Percentiles rank a stretch among this genome's conserved stretches.
Evolutionary conservation across 2,888 invertebrate species (phyloP).

Genomic region (Drosophila sordidula): DNA sequence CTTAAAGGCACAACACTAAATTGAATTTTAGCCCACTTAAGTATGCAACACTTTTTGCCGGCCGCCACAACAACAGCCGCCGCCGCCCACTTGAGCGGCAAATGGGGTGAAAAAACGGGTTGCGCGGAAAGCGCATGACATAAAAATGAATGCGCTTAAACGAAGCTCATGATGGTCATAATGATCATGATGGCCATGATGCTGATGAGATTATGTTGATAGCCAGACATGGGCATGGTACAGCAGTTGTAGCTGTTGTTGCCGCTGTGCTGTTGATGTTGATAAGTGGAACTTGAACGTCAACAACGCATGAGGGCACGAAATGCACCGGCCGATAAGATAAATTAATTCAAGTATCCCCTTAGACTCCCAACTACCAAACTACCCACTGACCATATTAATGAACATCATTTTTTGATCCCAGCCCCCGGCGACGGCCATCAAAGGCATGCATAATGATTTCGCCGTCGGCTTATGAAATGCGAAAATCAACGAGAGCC

Average conservation of each 20-base stretch:
- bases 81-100: slow-evolving; percentile 52
- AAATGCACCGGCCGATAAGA: slow-evolving; percentile 65
- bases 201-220: slow-evolving; percentile 42
- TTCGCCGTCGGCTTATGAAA: slow-evolving; percentile 67
- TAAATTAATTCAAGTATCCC: slow-evolving; percentile 74
- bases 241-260: slow-evolving; percentile 18
- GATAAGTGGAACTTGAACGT: slow-evolving; percentile 75
- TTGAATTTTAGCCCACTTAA: slow-evolving; percentile 58
- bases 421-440: slow-evolving; percentile 6
- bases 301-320: slow-evolving; percentile 69
- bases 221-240: slow-evolving; percentile 23
- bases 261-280: slow-evolving; percentile 45
- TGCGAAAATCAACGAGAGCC: slow-evolving; percentile 43
- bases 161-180: slow-evolving; percentile 54
- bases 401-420: slow-evolving; percentile 63
- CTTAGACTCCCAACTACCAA: slow-evolving; percentile 2
- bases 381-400: slow-evolving; percentile 30
- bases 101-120: slow-evolving; percentile 64
- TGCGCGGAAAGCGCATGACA: slow-evolving; percentile 67
- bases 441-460: slow-evolving; percentile 73
- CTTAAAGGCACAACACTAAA: slow-evolving; percentile 55
- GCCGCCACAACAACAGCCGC: slow-evolving; percentile 18
- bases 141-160: slow-evolving; percentile 66
- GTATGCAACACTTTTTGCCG: slow-evolving; percentile 67
- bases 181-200: slow-evolving; percentile 16